phyloP scores from a whole-genome alignment of 2,888 invertebrate species.

The Andrena bicolor region DNA sequence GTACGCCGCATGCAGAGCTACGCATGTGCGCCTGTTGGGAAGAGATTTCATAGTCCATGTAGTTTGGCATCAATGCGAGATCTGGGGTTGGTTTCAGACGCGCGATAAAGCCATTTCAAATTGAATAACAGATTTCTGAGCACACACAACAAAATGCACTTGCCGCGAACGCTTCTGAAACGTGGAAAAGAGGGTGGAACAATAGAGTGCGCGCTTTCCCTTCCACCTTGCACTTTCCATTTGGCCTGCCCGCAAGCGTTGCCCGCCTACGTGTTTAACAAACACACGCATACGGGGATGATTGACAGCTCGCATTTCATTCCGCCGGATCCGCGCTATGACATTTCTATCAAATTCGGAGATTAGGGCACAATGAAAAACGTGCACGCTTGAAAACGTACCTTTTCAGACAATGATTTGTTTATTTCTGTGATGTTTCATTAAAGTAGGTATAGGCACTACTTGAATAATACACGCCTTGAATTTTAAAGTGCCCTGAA shows the following conservation, averaged over 20 bases:
- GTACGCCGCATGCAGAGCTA: conserved; percentile 18
- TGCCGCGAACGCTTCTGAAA: conserved; percentile 71
- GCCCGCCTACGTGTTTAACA: conserved; percentile 34
- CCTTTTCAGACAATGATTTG: neutral
- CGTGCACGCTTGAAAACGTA: neutral
- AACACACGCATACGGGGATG: conserved; percentile 31
- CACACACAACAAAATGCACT: conserved; percentile 77
- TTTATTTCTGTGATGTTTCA: too few relatives aligned
- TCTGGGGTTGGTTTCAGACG: conserved; percentile 72
- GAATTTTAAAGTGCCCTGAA: neutral
- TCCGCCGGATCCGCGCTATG: neutral
- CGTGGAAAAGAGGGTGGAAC: conserved; percentile 69
- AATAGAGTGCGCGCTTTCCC: conserved; percentile 59
- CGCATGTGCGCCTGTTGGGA: conserved; percentile 55
- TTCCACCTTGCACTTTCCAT: conserved; percentile 58
- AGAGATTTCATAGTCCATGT: conserved; percentile 75
- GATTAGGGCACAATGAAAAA: conserved; percentile 13
- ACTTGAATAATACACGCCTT: neutral
- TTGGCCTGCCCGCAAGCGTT: conserved; percentile 29
- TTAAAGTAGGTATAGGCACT: too few relatives aligned
- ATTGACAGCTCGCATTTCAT: conserved; percentile 38
- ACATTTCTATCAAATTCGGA: conserved; percentile 2
- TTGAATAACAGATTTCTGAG: conserved; percentile 76
- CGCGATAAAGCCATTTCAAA: conserved; percentile 75
- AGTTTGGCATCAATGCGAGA: conserved; percentile 74